Evolutionary conservation across 2,113 vertebrate species (phyloP).

Genomic region (Hippocampus zosterae): DNA sequence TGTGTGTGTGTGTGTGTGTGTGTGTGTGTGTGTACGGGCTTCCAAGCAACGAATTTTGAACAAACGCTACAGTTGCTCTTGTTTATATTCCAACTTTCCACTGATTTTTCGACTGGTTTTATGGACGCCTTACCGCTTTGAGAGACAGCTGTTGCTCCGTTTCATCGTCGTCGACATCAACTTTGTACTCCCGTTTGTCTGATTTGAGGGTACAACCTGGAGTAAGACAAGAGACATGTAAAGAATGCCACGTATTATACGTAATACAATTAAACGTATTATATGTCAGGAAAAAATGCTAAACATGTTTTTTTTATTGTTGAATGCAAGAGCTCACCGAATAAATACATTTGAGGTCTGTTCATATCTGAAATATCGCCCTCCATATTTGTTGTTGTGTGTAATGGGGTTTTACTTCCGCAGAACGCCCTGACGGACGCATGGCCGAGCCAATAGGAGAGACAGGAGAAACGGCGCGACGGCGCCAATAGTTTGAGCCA

Average conservation of each 20-base stretch:
- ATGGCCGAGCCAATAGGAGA: constrained; percentile 30
- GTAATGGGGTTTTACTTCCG: constrained; percentile 30
- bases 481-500: neutral
- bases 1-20: too few species aligned
- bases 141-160: constrained; percentile 77
- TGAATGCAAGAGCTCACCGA: constrained; percentile 65
- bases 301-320: neutral
- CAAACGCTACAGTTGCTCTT: neutral
- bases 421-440: constrained; percentile 33
- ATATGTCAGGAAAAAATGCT: neutral
- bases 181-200: constrained; percentile 71
- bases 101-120: neutral
- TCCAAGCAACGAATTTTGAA: neutral
- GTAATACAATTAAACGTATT: neutral
- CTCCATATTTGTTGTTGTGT: constrained; percentile 63
- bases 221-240: neutral
- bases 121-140: constrained; percentile 67
- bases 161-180: constrained; percentile 72
- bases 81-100: neutral
- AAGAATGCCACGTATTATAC: rapidly evolving
- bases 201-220: constrained; percentile 73
- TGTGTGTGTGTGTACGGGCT: neutral
- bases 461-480: rapidly evolving
- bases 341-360: constrained; percentile 76
- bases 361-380: constrained; percentile 63